Evolutionary conservation across 2,797 vertebrate genomes (phyloP).

Genomic region (Pteropus rufus): DNA sequence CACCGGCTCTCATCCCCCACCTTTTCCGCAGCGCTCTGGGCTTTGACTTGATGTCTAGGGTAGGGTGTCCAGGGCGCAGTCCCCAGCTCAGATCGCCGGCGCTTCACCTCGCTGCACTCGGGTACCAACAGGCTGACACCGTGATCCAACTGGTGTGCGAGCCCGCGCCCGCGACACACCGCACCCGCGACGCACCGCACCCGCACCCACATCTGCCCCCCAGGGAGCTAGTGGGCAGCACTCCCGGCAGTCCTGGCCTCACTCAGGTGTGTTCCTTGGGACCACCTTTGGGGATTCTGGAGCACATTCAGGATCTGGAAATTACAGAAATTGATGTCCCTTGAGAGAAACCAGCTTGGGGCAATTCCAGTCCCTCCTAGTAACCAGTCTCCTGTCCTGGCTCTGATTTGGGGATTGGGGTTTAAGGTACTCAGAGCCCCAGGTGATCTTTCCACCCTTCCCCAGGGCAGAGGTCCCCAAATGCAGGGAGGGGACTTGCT

Average conservation of each 20-base stretch:
- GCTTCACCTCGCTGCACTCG: background rate
- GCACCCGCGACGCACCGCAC: background rate
- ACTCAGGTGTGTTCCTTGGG: background rate
- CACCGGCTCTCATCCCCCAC: background rate
- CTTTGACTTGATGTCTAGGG: background rate
- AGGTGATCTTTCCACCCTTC: background rate
- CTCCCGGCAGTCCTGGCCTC: background rate
- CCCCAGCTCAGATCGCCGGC: background rate
- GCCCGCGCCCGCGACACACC: background rate
- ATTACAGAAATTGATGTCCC: background rate
- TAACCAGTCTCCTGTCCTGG: background rate
- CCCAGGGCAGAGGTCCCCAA: background rate
- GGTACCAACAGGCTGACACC: background rate
- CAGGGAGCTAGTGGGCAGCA: background rate
- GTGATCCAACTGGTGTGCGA: accelerated
- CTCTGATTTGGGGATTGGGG: background rate
- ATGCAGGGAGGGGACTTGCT: no score
- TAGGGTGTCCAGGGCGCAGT: background rate
- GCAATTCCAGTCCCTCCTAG: background rate
- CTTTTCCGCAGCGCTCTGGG: background rate
- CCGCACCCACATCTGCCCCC: background rate
- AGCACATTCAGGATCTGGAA: background rate
- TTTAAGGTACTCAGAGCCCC: background rate
- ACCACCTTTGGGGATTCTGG: background rate
- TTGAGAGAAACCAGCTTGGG: background rate